These are phyloP conservation scores for Orchesellides sinensis DNA, from an alignment of 2,888 invertebrate genomes.

Conservation along the genomic window DNA sequence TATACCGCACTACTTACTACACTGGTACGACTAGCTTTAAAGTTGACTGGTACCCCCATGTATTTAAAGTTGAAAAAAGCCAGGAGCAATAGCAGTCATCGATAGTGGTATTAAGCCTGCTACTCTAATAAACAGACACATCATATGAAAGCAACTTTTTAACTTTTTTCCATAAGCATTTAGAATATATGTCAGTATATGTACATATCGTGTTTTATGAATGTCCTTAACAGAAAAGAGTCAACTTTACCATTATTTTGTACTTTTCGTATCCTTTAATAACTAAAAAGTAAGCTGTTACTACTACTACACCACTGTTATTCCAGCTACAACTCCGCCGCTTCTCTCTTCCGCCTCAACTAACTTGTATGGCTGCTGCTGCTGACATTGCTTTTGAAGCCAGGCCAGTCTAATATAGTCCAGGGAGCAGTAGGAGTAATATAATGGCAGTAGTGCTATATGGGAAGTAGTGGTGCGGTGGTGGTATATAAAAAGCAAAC, in stretches of 20 bases:
- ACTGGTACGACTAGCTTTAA: slow-evolving; percentile 20
- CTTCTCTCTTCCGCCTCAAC: slow-evolving; percentile 51
- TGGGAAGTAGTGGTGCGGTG: neutral
- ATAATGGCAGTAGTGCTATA: neutral
- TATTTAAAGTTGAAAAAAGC: slow-evolving; percentile 39
- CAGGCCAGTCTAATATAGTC: no score
- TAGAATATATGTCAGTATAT: slow-evolving; percentile 22
- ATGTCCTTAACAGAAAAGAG: slow-evolving; percentile 44
- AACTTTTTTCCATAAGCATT: slow-evolving; percentile 31
- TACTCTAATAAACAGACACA: slow-evolving; percentile 59
- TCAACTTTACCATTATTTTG: slow-evolving; percentile 46
- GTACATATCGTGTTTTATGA: slow-evolving; percentile 33
- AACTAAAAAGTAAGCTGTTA: slow-evolving; percentile 20
- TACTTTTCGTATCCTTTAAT: slow-evolving; percentile 26
- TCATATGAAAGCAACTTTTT: slow-evolving; percentile 42
- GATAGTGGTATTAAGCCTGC: slow-evolving; percentile 52
- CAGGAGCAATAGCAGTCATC: slow-evolving; percentile 43
- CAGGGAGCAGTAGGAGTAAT: neutral
- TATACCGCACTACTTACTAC: slow-evolving; percentile 15
- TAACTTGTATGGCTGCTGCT: slow-evolving; percentile 57
- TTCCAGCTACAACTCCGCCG: neutral
- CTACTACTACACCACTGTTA: neutral
- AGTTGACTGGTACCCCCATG: slow-evolving; percentile 14
- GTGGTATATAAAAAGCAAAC: slow-evolving; percentile 46
- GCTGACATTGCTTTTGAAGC: slow-evolving; percentile 60